phyloP scores from a whole-genome alignment of 1,140 invertebrate genomes.

The Lutraria rhynchaena region DNA sequence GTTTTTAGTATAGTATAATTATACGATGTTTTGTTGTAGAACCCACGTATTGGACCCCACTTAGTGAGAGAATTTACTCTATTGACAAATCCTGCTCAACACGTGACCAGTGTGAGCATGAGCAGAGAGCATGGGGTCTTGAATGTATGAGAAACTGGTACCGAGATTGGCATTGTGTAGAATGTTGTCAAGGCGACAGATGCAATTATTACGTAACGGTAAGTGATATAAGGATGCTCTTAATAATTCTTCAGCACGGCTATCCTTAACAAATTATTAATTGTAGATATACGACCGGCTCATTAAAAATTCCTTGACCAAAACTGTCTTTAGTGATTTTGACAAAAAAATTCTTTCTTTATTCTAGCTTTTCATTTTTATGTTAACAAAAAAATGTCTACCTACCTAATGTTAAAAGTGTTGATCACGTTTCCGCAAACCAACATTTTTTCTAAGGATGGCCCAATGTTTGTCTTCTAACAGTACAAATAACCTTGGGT shows the following conservation, averaged over 20 bases:
- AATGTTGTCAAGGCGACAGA: conserved; percentile 97
- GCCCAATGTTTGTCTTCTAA: too few relatives aligned
- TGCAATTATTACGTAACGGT: conserved; percentile 99
- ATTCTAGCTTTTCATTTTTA: background rate
- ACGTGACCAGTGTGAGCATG: conserved; percentile 89
- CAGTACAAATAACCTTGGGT: too few relatives aligned
- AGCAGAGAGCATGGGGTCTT: conserved; percentile 81
- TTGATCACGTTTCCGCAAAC: too few relatives aligned
- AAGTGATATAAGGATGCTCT: conserved; percentile 82
- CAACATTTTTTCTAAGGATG: too few relatives aligned
- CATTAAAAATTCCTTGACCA: conserved; percentile 39
- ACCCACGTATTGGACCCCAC: conserved; percentile 96
- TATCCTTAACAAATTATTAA: background rate
- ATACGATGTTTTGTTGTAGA: too few relatives aligned
- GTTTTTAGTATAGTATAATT: too few relatives aligned
- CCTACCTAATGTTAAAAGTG: background rate
- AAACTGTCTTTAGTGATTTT: background rate
- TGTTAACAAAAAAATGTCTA: too few relatives aligned
- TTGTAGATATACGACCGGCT: conserved; percentile 28
- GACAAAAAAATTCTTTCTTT: background rate
- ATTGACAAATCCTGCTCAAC: conserved; percentile 95
- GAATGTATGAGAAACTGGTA: conserved; percentile 98
- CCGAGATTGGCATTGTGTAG: conserved; percentile 97
- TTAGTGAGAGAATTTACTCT: conserved; percentile 96
- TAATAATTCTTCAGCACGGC: background rate